A percentile compares a stretch with the other conserved stretches of the same genome.
These are phyloP conservation scores for Cheilosia grossa DNA, from an alignment of 2,888 invertebrate species.

Conservation along the genomic window DNA sequence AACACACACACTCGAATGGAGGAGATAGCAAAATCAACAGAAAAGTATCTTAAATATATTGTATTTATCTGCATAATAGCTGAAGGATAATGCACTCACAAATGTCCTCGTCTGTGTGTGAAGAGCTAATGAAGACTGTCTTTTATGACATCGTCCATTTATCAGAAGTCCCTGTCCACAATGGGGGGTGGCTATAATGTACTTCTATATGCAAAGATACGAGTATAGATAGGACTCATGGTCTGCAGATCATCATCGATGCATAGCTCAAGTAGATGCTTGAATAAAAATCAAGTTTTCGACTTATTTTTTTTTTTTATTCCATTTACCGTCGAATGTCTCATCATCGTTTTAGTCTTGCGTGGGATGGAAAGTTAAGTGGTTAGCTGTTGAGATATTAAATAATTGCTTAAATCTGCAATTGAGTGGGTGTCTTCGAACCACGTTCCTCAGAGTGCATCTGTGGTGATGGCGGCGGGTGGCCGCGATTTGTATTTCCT, in stretches of 20 bases:
- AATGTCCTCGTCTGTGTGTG: not conserved
- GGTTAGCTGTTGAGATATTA: slow-evolving; percentile 14
- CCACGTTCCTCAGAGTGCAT: not conserved
- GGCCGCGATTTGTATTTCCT: not conserved
- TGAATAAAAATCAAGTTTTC: slow-evolving; percentile 39
- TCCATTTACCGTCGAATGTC: slow-evolving; percentile 10
- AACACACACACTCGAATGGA: slow-evolving; percentile 6
- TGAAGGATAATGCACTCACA: slow-evolving; percentile 29
- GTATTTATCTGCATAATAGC: slow-evolving; percentile 31
- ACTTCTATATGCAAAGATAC: not conserved
- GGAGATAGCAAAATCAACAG: slow-evolving; percentile 49
- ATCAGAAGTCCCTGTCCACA: not conserved
- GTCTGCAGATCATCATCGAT: slow-evolving; percentile 54
- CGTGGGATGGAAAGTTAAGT: not conserved
- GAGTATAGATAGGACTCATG: slow-evolving; percentile 12
- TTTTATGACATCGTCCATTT: slow-evolving; percentile 13
- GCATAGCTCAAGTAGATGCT: slow-evolving; percentile 41
- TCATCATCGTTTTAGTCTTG: slow-evolving; percentile 19
- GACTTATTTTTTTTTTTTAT: slow-evolving; percentile 7
- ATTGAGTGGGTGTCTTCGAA: slow-evolving; percentile 11
- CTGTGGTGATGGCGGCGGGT: not conserved
- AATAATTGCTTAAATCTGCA: slow-evolving; percentile 40
- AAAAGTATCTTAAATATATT: slow-evolving; percentile 16
- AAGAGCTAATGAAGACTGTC: slow-evolving; percentile 24
- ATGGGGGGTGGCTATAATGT: not conserved